These are phyloP conservation scores for Florisuga fusca DNA, from an alignment of 2,797 vertebrate genomes.

Conservation along the genomic window DNA sequence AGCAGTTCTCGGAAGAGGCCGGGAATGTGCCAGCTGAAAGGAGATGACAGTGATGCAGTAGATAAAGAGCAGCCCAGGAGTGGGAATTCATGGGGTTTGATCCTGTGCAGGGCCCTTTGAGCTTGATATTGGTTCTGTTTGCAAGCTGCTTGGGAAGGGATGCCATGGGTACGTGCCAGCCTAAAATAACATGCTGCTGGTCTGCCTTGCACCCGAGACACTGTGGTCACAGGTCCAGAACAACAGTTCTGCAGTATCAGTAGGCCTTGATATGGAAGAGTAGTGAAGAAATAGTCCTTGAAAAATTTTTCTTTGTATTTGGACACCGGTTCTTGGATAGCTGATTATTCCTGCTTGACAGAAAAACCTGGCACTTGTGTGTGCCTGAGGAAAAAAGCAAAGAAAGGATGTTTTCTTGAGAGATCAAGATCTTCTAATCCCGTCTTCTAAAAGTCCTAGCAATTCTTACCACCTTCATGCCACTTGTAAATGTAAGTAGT, in stretches of 20 bases:
- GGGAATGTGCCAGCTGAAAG: neutral
- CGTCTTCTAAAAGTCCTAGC: neutral
- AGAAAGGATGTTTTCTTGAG: neutral
- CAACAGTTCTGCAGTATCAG: neutral
- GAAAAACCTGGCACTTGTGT: neutral
- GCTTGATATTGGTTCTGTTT: neutral
- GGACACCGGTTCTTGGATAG: neutral
- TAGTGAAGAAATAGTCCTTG: neutral
- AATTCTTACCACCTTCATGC: neutral
- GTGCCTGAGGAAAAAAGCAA: neutral
- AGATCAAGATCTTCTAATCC: neutral
- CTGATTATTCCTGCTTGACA: neutral
- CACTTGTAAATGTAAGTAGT: neutral
- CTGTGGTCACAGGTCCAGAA: neutral
- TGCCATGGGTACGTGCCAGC: neutral
- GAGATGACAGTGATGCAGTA: constrained; percentile 19
- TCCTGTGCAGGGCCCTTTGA: neutral
- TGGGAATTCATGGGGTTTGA: neutral
- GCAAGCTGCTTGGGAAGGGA: neutral
- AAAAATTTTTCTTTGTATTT: neutral
- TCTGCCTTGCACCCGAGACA: neutral
- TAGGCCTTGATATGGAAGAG: neutral
- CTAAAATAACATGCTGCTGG: neutral
- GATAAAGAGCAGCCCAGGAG: neutral
- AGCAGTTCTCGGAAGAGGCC: neutral